Evolutionary conservation across 1,140 invertebrate species (phyloP).

Genomic region (Acromyrmex charruanus): DNA sequence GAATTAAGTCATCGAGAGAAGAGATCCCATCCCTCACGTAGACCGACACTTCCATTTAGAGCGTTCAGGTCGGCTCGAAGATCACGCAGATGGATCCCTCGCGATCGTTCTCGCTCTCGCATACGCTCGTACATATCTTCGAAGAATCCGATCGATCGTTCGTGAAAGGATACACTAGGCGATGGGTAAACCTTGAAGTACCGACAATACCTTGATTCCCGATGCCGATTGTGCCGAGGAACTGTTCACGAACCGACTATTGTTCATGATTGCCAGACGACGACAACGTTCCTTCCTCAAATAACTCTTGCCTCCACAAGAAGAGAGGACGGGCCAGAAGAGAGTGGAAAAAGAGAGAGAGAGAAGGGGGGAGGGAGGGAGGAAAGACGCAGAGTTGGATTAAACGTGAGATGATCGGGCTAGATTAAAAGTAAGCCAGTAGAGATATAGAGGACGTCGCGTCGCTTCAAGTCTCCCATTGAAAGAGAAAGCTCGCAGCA

Average conservation of each 20-base stretch:
- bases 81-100: slow-evolving; percentile 55
- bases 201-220: slow-evolving; percentile 56
- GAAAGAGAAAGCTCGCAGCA: slow-evolving; percentile 24
- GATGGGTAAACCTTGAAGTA: slow-evolving; percentile 53
- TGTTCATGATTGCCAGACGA: slow-evolving; percentile 49
- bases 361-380: not conserved
- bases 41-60: slow-evolving; percentile 62
- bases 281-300: slow-evolving; percentile 34
- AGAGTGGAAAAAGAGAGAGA: not conserved
- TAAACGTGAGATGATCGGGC: slow-evolving; percentile 31
- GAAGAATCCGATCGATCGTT: slow-evolving; percentile 51
- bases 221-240: slow-evolving; percentile 35
- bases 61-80: slow-evolving; percentile 35
- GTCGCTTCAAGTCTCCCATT: not conserved
- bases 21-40: slow-evolving; percentile 49
- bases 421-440: slow-evolving; percentile 29
- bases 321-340: not conserved
- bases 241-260: slow-evolving; percentile 35
- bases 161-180: slow-evolving; percentile 49
- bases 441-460: slow-evolving; percentile 38
- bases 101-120: slow-evolving; percentile 28
- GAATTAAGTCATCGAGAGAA: slow-evolving; percentile 74
- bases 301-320: slow-evolving; percentile 28
- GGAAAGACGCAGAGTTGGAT: not conserved
- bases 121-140: slow-evolving; percentile 9